These are phyloP conservation scores for Gambelia wislizenii DNA, from an alignment of 2,797 vertebrate species.

Conservation along the genomic window DNA sequence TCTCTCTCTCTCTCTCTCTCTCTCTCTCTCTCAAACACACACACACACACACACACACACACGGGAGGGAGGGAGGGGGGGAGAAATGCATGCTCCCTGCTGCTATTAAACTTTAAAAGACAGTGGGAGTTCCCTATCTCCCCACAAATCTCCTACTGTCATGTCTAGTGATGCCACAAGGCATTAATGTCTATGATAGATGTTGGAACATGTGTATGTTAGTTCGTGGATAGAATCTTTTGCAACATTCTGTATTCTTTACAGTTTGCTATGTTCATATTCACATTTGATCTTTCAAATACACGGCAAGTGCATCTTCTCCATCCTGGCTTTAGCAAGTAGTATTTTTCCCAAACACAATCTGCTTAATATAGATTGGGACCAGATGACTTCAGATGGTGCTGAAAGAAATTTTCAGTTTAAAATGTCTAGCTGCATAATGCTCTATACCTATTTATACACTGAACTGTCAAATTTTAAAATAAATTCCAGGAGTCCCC, in stretches of 20 bases:
- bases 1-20: no score
- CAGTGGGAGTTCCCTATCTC: neutral
- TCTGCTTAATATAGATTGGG: slow-evolving; percentile 38
- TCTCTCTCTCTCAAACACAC: no score
- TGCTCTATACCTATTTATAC: slow-evolving; percentile 68
- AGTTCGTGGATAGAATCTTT: slow-evolving; percentile 21
- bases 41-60: no score
- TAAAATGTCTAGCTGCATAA: slow-evolving; percentile 17
- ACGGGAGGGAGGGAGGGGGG: no score
- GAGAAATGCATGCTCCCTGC: neutral
- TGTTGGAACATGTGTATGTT: slow-evolving; percentile 28
- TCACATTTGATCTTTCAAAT: slow-evolving; percentile 68
- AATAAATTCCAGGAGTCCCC: slow-evolving; percentile 54
- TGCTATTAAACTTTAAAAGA: neutral
- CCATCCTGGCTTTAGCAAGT: slow-evolving; percentile 12
- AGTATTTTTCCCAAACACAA: slow-evolving; percentile 43
- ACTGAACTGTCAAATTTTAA: slow-evolving; percentile 64
- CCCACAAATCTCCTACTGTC: neutral
- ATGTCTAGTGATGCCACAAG: slow-evolving; percentile 34
- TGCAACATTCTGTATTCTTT: slow-evolving; percentile 36
- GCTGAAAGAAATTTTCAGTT: slow-evolving; percentile 33
- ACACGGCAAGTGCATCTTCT: slow-evolving; percentile 53
- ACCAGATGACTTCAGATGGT: slow-evolving; percentile 56
- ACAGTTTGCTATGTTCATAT: slow-evolving; percentile 57
- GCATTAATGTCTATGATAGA: slow-evolving; percentile 62